Percentiles rank a stretch among this genome's conserved stretches.
These are phyloP conservation scores for Dufourea novaeangliae DNA, from an alignment of 1,140 invertebrate species.

Conservation along the genomic window DNA sequence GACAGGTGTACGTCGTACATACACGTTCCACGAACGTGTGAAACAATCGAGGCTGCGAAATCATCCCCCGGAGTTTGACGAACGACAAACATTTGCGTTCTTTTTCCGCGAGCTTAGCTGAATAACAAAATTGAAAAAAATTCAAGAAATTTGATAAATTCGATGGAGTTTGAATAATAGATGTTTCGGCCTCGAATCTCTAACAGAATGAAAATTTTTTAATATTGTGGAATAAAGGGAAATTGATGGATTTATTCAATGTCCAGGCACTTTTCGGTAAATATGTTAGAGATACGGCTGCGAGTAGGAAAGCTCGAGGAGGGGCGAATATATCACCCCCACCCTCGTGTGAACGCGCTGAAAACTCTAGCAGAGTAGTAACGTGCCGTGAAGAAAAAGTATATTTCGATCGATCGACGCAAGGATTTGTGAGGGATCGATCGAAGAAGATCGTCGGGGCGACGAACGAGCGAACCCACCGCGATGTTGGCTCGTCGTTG, in stretches of 20 bases:
- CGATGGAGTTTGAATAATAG: too few relatives aligned
- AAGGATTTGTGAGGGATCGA: slow-evolving; percentile 51
- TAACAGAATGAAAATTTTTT: neutral
- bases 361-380: slow-evolving; percentile 47
- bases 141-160: too few relatives aligned
- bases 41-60: slow-evolving; percentile 9
- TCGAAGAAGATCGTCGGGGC: slow-evolving; percentile 44
- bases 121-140: neutral
- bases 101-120: neutral
- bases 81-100: neutral
- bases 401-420: too few relatives aligned
- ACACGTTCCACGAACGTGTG: slow-evolving; percentile 9
- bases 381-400: slow-evolving; percentile 50
- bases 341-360: slow-evolving; percentile 34
- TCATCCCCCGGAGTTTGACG: neutral
- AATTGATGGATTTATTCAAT: neutral
- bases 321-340: too few relatives aligned
- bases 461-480: slow-evolving; percentile 67
- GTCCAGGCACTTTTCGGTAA: slow-evolving; percentile 8
- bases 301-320: too few relatives aligned
- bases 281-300: slow-evolving; percentile 20
- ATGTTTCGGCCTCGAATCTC: slow-evolving; percentile 1
- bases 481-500: slow-evolving; percentile 67
- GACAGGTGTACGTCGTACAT: too few relatives aligned
- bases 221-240: neutral